phyloP scores from a whole-genome alignment of 2,888 invertebrate species.

The Mellilla xanthometata region DNA sequence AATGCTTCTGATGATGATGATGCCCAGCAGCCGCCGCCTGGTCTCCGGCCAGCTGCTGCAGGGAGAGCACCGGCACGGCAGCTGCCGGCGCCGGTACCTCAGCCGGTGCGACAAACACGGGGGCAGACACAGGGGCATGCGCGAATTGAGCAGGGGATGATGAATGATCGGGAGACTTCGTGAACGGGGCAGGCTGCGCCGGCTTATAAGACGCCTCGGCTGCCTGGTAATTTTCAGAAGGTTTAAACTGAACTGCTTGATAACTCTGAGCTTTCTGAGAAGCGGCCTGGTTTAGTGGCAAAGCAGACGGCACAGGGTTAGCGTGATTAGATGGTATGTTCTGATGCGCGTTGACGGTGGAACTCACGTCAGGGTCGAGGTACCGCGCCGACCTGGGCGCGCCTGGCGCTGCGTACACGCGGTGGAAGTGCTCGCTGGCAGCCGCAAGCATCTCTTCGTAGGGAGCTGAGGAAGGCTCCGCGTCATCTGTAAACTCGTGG shows the following conservation, averaged over 20 bases:
- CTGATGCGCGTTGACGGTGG: constrained; percentile 13
- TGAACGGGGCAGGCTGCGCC: constrained; percentile 20
- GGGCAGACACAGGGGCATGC: constrained; percentile 28
- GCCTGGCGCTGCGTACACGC: constrained; percentile 48
- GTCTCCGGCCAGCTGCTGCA: constrained; percentile 45
- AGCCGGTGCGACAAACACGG: constrained; percentile 31
- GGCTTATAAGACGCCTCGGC: constrained; percentile 10
- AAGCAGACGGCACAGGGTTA: background rate
- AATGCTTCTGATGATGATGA: constrained; percentile 54
- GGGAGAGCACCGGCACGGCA: constrained; percentile 38
- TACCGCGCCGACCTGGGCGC: constrained; percentile 28
- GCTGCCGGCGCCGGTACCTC: constrained; percentile 37
- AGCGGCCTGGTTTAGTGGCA: too few relatives aligned
- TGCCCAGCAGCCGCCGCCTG: constrained; percentile 49
- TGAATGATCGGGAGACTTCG: constrained; percentile 9
- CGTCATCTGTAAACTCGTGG: constrained; percentile 61
- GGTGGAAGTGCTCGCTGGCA: constrained; percentile 71
- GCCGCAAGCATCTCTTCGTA: constrained; percentile 74
- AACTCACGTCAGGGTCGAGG: constrained; percentile 29
- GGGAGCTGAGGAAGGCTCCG: constrained; percentile 48
- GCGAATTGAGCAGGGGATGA: constrained; percentile 28
- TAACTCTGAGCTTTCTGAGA: too few relatives aligned
- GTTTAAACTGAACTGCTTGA: constrained; percentile 1
- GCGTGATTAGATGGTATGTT: constrained; percentile 12
- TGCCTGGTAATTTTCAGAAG: background rate